Conservation (phyloP, 1,140 invertebrate species). For the Colletes gigas region DNA sequence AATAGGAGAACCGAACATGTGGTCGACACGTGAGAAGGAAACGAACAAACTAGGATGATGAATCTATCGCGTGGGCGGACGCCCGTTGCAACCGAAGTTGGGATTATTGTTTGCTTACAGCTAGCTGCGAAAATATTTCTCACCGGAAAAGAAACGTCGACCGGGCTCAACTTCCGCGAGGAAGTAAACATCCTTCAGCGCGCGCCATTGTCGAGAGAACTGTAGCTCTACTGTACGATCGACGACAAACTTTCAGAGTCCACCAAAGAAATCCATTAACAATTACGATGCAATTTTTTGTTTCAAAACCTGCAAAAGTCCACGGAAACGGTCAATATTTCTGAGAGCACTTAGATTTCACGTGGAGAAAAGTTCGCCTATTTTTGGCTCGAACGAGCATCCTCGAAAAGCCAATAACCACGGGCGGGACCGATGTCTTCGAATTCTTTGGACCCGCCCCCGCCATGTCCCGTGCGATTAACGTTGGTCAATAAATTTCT, state of each 20-base stretch:
- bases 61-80: conserved; percentile 49
- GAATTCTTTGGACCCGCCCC: conserved; percentile 42
- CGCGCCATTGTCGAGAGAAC: neutral
- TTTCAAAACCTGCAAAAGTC: too few species aligned
- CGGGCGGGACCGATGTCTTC: conserved; percentile 43
- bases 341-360: too few species aligned
- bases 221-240: too few species aligned
- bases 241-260: too few species aligned
- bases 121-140: conserved; percentile 24
- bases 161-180: neutral
- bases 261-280: too few species aligned
- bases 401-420: neutral
- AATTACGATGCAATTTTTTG: too few species aligned
- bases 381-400: neutral
- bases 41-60: conserved; percentile 56
- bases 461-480: conserved; percentile 55
- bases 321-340: too few species aligned
- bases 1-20: conserved; percentile 54
- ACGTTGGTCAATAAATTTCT: conserved; percentile 60
- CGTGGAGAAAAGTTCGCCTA: too few species aligned
- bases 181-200: neutral
- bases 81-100: neutral
- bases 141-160: neutral
- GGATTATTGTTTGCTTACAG: conserved; percentile 31
- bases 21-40: conserved; percentile 62